Evolutionary conservation across 1,140 invertebrate genomes (phyloP).

Genomic region (Caenorhabditis tropicalis): DNA sequence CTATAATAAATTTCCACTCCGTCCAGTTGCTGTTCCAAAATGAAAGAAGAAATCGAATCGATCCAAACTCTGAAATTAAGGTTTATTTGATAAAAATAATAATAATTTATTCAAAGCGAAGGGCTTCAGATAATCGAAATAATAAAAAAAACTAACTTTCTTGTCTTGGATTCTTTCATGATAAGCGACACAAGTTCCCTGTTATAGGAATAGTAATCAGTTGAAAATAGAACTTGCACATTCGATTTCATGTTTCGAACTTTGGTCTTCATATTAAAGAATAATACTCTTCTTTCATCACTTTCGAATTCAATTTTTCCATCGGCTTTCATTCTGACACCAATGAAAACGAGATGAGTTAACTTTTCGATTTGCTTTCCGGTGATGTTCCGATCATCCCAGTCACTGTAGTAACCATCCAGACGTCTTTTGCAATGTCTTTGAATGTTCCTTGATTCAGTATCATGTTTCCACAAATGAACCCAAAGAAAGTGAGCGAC

Average conservation of each 20-base stretch:
- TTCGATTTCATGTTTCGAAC: background rate
- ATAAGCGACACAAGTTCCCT: slow-evolving; percentile 61
- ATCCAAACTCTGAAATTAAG: slow-evolving; percentile 41
- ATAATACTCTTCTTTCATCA: background rate
- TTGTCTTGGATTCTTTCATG: slow-evolving; percentile 8
- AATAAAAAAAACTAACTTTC: slow-evolving; percentile 41
- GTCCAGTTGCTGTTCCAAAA: slow-evolving; percentile 52
- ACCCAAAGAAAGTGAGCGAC: background rate
- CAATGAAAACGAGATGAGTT: slow-evolving; percentile 64
- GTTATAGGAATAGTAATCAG: slow-evolving; percentile 67
- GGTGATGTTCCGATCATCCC: slow-evolving; percentile 6
- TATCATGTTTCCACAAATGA: background rate
- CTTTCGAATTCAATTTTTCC: slow-evolving; percentile 50
- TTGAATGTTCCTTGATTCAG: background rate
- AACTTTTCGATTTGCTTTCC: slow-evolving; percentile 43
- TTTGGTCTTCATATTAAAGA: background rate
- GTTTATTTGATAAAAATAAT: too few species aligned
- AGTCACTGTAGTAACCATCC: background rate
- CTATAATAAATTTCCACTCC: slow-evolving; percentile 74
- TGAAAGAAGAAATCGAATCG: slow-evolving; percentile 48
- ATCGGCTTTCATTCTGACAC: slow-evolving; percentile 59
- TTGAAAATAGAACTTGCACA: slow-evolving; percentile 62
- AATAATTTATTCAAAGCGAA: too few species aligned
- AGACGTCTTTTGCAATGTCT: background rate
- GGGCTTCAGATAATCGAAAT: too few species aligned